Evolutionary conservation across 2,888 invertebrate species (phyloP).

Genomic region (Colostygia pectinataria): DNA sequence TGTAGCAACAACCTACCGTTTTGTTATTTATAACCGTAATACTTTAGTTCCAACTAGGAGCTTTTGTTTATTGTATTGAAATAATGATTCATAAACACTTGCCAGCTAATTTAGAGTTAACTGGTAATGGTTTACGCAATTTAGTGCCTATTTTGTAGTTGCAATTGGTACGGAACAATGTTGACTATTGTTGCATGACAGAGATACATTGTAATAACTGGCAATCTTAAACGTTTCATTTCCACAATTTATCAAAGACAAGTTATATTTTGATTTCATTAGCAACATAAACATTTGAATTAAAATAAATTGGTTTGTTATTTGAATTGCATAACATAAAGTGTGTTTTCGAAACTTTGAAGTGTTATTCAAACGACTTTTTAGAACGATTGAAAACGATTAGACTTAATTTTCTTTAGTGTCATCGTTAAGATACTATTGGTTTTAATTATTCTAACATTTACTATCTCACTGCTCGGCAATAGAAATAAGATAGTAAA

Average conservation of each 20-base stretch:
- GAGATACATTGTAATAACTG: conserved; percentile 71
- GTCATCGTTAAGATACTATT: too few species aligned
- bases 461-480: too few species aligned
- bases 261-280: conserved; percentile 62
- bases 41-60: conserved; percentile 36
- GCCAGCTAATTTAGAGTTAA: conserved; percentile 66
- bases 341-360: too few species aligned
- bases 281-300: conserved; percentile 33
- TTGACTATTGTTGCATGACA: conserved; percentile 74
- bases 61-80: conserved; percentile 50
- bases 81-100: conserved; percentile 74
- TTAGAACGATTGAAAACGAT: too few species aligned
- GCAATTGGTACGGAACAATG: conserved; percentile 73
- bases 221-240: conserved; percentile 71
- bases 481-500: too few species aligned
- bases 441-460: too few species aligned
- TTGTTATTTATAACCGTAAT: conserved; percentile 33
- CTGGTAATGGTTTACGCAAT: conserved; percentile 73
- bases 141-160: conserved; percentile 71
- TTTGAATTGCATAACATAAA: conserved; percentile 12
- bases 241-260: conserved; percentile 67
- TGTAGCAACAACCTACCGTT: conserved; percentile 32
- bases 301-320: conserved; percentile 23
- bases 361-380: too few species aligned
- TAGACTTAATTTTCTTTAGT: too few species aligned